Base-by-base conservation (phyloP, 2,888 invertebrate genomes). In the Harmothoe impar region DNA sequence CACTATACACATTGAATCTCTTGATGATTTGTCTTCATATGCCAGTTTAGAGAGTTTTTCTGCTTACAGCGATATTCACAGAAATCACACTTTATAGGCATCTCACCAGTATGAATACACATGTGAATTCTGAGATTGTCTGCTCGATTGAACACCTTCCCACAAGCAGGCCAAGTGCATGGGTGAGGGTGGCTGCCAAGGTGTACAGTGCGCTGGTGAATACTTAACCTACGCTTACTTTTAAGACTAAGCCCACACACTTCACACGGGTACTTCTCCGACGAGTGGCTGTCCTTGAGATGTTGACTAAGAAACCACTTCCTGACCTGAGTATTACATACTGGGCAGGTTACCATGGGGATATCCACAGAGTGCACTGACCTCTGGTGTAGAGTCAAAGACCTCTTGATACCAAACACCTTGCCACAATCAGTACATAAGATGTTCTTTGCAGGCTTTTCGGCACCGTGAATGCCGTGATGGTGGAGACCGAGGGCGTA, bases 41-140 rank as follows among this genome's bases (percentile, higher is more conserved):
- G 77, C 77, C 77, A 77, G 77, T 77, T 77, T 7, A 77, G 31
- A 7, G 77, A 77, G 17, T 25, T 31, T 15, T 29, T 25, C 31
- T 77, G 77, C 17, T 25, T 20, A 17, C 77, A 77, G 17, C 77
- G 31, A 25, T 77, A 77, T 3, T 77, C 77, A 31, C 77, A 77
- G n/a, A 77, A 29, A 7, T 15, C 25, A 77, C 77, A 77, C 31
- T 77, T 77, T 3, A 77, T 77, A 25, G 77, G 77, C 77, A 77
- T 77, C 17, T 77, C 77, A 15, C 31, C 77, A 7, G 29, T 77
- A 29, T 77, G 77, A 15, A 77, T 31, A n/a, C 20, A 25, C 77
- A 77, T 77, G 77, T 77, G 77, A 15, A 29, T 77, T 29, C 25
- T 77, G n/a, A 77, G 31, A 25, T 77, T 77, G 17, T 77, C 31